phyloP scores from a whole-genome alignment of 2,888 invertebrate species.

The Phyllotreta cruciferae region DNA sequence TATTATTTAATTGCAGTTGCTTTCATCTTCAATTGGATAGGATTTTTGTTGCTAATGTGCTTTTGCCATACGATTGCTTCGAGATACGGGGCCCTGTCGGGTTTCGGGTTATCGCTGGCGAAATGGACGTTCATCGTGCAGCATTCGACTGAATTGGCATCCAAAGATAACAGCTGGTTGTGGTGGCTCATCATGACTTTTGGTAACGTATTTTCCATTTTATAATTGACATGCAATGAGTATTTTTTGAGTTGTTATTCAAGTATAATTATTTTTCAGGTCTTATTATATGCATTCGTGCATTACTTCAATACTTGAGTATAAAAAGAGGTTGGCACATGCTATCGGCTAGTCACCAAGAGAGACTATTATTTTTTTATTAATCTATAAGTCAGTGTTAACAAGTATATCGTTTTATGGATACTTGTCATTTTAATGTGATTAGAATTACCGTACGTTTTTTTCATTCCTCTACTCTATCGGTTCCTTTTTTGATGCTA shows the following conservation, averaged over 20 bases:
- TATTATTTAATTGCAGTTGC: slow-evolving; percentile 71
- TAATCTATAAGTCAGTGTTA: slow-evolving; percentile 54
- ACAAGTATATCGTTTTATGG: slow-evolving; percentile 31
- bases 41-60: slow-evolving; percentile 89
- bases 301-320: slow-evolving; percentile 86
- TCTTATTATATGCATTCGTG: slow-evolving; percentile 84
- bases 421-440: slow-evolving; percentile 36
- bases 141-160: slow-evolving; percentile 85
- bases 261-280: slow-evolving; percentile 63
- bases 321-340: slow-evolving; percentile 90
- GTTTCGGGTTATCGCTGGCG: slow-evolving; percentile 90
- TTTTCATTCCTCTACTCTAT: slow-evolving; percentile 36
- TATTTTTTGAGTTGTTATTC: too few relatives aligned
- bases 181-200: slow-evolving; percentile 94
- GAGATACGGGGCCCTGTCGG: slow-evolving; percentile 90
- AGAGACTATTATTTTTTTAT: slow-evolving; percentile 87
- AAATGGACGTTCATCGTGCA: slow-evolving; percentile 96
- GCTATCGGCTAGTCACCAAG: slow-evolving; percentile 84
- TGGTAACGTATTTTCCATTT: slow-evolving; percentile 63
- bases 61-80: slow-evolving; percentile 94
- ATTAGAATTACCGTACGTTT: slow-evolving; percentile 32
- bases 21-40: slow-evolving; percentile 96
- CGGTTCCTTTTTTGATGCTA: slow-evolving; percentile 1
- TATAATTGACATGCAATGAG: too few relatives aligned
- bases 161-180: slow-evolving; percentile 88